Percentiles rank a stretch among this genome's conserved stretches.
Conservation (phyloP, 2,888 invertebrate species). For the Drosophila setosimentum region DNA sequence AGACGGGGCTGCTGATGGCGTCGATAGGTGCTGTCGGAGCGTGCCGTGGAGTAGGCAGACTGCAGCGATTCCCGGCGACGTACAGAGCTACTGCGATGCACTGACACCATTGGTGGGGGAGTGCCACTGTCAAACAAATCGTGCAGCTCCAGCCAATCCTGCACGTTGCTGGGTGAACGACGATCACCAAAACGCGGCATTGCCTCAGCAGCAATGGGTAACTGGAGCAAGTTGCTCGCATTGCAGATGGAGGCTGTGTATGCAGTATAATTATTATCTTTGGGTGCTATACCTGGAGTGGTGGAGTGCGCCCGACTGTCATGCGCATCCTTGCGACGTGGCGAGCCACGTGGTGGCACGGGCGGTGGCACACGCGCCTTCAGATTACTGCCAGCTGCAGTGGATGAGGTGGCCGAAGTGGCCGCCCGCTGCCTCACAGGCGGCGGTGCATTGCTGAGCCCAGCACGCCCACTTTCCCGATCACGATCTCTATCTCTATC, state of each 20-base stretch:
- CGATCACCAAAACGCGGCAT: slow-evolving; percentile 83
- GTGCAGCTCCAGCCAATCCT: slow-evolving; percentile 84
- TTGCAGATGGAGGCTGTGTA: slow-evolving; percentile 10
- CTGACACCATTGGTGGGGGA: slow-evolving; percentile 6
- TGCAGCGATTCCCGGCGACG: slow-evolving; percentile 71
- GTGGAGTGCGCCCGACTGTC: slow-evolving; percentile 62
- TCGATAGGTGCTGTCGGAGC: slow-evolving; percentile 71
- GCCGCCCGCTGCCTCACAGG: slow-evolving; percentile 73
- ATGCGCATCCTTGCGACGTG: slow-evolving; percentile 86
- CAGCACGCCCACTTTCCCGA: slow-evolving; percentile 48
- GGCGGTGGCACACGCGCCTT: slow-evolving; percentile 94
- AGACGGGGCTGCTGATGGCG: slow-evolving; percentile 54
- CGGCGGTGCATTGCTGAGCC: slow-evolving; percentile 62
- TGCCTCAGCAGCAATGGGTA: slow-evolving; percentile 58
- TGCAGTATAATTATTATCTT: slow-evolving; percentile 34
- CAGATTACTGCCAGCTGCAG: slow-evolving; percentile 73
- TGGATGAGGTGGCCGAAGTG: slow-evolving; percentile 86
- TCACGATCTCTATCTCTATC: slow-evolving; percentile 31
- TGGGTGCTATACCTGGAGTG: slow-evolving; percentile 77
- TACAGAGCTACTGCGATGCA: slow-evolving; percentile 39
- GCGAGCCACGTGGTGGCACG: slow-evolving; percentile 93
- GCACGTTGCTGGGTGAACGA: slow-evolving; percentile 84
- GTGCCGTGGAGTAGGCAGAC: slow-evolving; percentile 72
- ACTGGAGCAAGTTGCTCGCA: slow-evolving; percentile 51
- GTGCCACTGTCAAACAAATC: slow-evolving; percentile 71